A percentile compares a stretch with the other conserved stretches of the same genome.
These are phyloP conservation scores for Oscheius sp. DNA, from an alignment of 2,888 invertebrate species.

Conservation along the genomic window DNA sequence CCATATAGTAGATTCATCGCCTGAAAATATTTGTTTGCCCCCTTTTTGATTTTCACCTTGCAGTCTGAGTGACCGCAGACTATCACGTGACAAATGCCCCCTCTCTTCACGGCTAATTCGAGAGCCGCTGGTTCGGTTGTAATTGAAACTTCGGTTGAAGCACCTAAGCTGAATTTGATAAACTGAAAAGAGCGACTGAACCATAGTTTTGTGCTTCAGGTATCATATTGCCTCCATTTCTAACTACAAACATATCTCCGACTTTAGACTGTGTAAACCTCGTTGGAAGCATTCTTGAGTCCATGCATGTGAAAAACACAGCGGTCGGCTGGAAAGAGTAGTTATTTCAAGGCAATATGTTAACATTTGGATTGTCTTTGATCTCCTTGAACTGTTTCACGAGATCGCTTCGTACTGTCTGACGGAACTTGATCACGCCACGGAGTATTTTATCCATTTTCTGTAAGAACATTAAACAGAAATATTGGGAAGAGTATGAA, in stretches of 20 bases:
- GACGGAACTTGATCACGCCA: slow-evolving; percentile 89
- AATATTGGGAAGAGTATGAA: no score
- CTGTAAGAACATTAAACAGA: no score
- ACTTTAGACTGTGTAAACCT: slow-evolving; percentile 91
- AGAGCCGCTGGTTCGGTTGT: slow-evolving; percentile 94
- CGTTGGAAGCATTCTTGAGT: slow-evolving; percentile 94
- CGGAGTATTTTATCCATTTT: slow-evolving; percentile 79
- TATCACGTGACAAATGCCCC: slow-evolving; percentile 85
- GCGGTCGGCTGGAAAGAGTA: slow-evolving; percentile 85
- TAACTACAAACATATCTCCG: slow-evolving; percentile 95
- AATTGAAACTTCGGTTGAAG: slow-evolving; percentile 78
- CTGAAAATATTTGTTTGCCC: slow-evolving; percentile 72
- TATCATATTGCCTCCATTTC: slow-evolving; percentile 94
- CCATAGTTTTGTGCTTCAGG: slow-evolving; percentile 90
- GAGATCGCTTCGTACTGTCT: slow-evolving; percentile 80
- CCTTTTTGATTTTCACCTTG: slow-evolving; percentile 78
- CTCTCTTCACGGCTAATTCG: slow-evolving; percentile 83
- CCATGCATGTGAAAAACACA: slow-evolving; percentile 96
- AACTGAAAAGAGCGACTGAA: not conserved
- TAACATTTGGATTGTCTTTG: slow-evolving; percentile 83
- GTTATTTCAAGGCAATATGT: slow-evolving; percentile 64
- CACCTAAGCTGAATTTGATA: slow-evolving; percentile 35
- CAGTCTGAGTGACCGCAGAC: slow-evolving; percentile 98
- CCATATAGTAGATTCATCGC: slow-evolving; percentile 92
- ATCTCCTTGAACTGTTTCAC: slow-evolving; percentile 91